These are phyloP conservation scores for Cryptocephalus moraei DNA, from an alignment of 2,888 invertebrate genomes.

Conservation along the genomic window DNA sequence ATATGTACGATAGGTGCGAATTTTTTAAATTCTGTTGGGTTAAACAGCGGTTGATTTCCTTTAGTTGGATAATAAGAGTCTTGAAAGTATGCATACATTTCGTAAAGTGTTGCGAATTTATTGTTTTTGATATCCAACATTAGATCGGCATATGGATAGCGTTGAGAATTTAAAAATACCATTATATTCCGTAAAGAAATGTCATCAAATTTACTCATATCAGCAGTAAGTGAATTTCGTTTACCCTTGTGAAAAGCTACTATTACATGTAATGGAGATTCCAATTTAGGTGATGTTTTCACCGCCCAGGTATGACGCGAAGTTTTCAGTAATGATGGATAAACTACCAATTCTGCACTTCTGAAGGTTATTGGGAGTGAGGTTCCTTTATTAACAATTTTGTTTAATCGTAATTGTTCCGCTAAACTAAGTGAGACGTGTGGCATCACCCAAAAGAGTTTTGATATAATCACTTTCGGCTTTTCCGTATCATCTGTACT, in stretches of 20 bases:
- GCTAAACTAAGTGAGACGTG: conserved; percentile 6
- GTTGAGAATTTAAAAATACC: conserved; percentile 6
- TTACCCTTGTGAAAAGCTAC: conserved; percentile 2
- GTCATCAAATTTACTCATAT: conserved; percentile 6
- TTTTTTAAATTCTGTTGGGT: conserved; percentile 1
- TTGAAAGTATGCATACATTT: conserved; percentile 9
- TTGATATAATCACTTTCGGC: conserved; percentile 6
- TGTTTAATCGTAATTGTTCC: conserved; percentile 6
- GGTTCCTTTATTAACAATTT: conserved; percentile 4
- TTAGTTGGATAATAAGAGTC: conserved; percentile 3
- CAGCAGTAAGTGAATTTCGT: conserved; percentile 1
- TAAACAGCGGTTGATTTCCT: conserved; percentile 2
- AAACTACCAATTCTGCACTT: conserved; percentile 10
- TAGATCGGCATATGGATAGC: conserved; percentile 1
- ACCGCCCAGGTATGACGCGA: conserved; percentile 10
- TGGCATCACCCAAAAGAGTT: conserved; percentile 10
- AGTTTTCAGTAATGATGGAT: conserved; percentile 6
- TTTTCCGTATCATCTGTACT: conserved; percentile 3
- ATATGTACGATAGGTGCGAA: conserved; percentile 2
- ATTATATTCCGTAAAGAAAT: conserved; percentile 5
- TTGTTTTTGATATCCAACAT: conserved; percentile 1
- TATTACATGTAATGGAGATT: conserved; percentile 6
- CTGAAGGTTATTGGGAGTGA: conserved; percentile 8
- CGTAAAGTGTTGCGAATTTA: conserved; percentile 6
- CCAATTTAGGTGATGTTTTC: conserved; percentile 6